Evolutionary conservation across 2,797 vertebrate species (phyloP).

Genomic region (Tenualosa ilisha): DNA sequence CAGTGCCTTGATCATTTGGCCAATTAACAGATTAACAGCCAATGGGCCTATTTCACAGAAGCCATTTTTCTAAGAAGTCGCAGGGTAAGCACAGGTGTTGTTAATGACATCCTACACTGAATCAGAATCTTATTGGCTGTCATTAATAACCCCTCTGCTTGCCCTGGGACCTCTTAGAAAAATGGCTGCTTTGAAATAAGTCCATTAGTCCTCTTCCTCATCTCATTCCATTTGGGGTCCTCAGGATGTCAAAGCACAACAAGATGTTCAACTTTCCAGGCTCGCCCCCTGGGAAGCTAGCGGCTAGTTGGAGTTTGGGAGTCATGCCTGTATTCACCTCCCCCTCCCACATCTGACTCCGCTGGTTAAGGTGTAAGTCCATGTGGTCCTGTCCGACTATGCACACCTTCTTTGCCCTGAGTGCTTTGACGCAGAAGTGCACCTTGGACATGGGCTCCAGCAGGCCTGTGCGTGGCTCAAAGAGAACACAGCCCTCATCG

Average conservation of each 20-base stretch:
- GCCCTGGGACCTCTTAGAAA: no score
- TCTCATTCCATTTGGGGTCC: conserved; percentile 35
- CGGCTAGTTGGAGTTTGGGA: conserved; percentile 54
- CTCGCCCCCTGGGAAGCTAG: conserved; percentile 35
- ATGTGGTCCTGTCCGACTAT: conserved; percentile 54
- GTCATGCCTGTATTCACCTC: conserved; percentile 44
- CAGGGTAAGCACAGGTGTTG: no score
- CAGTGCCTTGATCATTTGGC: not conserved
- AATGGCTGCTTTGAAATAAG: no score
- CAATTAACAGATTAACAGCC: not conserved
- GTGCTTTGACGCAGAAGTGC: conserved; percentile 60
- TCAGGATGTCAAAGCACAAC: conserved; percentile 58
- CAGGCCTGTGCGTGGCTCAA: conserved; percentile 58
- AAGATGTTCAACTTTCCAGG: conserved; percentile 55
- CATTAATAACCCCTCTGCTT: no score
- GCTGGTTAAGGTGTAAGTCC: conserved; percentile 45
- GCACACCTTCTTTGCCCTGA: conserved; percentile 42
- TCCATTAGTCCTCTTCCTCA: not conserved
- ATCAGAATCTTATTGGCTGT: no score
- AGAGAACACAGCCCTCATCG: conserved; percentile 58
- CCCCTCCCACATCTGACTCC: conserved; percentile 61
- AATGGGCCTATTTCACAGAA: not conserved
- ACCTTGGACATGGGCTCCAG: conserved; percentile 61
- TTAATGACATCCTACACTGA: no score
- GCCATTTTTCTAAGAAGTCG: no score